These are phyloP conservation scores for Phorcus lineatus DNA, from an alignment of 2,888 invertebrate genomes.

Conservation along the genomic window DNA sequence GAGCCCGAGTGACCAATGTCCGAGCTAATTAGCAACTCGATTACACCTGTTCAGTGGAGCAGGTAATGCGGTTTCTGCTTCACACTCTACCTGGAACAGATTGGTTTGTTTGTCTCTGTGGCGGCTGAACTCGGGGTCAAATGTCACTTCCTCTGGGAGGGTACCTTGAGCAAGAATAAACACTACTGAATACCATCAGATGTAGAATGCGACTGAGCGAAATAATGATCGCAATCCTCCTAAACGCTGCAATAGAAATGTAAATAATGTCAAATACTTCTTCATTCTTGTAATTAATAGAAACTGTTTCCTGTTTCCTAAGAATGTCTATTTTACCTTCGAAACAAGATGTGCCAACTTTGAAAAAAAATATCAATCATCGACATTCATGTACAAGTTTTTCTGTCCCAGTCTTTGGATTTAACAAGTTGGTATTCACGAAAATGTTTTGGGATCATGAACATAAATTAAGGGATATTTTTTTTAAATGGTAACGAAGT, in stretches of 20 bases:
- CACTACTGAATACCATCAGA: not conserved
- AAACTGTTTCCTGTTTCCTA: too few species aligned
- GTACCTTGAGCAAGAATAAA: not conserved
- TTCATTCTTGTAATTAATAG: not conserved
- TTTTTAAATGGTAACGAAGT: too few species aligned
- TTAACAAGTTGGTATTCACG: too few species aligned
- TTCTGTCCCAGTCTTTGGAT: too few species aligned
- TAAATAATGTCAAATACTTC: not conserved
- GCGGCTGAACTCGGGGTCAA: not conserved
- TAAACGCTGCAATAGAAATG: not conserved
- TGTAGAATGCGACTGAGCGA: not conserved
- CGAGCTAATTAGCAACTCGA: constrained; percentile 1
- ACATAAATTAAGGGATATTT: too few species aligned
- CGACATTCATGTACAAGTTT: too few species aligned
- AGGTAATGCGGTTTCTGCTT: not conserved
- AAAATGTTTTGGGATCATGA: too few species aligned
- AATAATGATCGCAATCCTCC: not conserved
- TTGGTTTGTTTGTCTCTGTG: not conserved
- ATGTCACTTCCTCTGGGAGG: not conserved
- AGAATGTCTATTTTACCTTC: not conserved
- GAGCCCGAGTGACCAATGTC: constrained; percentile 1
- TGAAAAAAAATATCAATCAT: too few species aligned
- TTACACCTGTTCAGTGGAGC: not conserved
- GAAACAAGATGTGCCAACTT: not conserved
- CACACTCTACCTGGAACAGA: not conserved